Conservation (phyloP, 1,140 invertebrate genomes). For the Meteorus sp. region DNA sequence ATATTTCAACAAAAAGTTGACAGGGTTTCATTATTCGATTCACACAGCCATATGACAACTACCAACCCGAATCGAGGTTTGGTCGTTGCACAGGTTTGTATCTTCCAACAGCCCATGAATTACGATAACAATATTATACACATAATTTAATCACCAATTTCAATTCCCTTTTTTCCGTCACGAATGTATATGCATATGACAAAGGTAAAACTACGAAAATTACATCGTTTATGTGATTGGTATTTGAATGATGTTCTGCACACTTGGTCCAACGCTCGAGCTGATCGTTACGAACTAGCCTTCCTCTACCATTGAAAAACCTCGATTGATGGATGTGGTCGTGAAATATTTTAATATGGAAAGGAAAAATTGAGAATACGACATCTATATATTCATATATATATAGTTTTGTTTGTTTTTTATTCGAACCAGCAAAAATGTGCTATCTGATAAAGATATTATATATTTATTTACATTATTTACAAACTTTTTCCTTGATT, state of each 20-base stretch:
- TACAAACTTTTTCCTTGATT: constrained; percentile 44
- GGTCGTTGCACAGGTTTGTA: constrained; percentile 50
- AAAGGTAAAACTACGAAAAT: constrained; percentile 40
- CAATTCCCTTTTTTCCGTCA: neutral
- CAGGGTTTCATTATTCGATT: constrained; percentile 51
- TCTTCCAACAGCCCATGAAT: neutral
- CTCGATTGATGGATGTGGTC: neutral
- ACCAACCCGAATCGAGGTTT: constrained; percentile 42
- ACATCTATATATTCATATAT: neutral
- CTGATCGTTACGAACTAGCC: constrained; percentile 49
- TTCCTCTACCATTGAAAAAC: constrained; percentile 40
- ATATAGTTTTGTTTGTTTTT: constrained; percentile 33
- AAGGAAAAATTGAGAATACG: neutral
- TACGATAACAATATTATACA: neutral
- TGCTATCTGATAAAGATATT: constrained; percentile 33
- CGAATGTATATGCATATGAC: neutral
- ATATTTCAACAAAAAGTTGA: constrained; percentile 50
- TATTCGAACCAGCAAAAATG: constrained; percentile 45
- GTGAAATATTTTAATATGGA: neutral
- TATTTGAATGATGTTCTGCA: constrained; percentile 44
- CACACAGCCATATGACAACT: constrained; percentile 45
- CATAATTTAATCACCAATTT: neutral
- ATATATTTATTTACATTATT: constrained; percentile 58
- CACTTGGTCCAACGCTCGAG: constrained; percentile 40
- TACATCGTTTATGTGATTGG: constrained; percentile 49